Conservation (phyloP, 2,888 invertebrate genomes). For the Acanthosepion esculentum region DNA sequence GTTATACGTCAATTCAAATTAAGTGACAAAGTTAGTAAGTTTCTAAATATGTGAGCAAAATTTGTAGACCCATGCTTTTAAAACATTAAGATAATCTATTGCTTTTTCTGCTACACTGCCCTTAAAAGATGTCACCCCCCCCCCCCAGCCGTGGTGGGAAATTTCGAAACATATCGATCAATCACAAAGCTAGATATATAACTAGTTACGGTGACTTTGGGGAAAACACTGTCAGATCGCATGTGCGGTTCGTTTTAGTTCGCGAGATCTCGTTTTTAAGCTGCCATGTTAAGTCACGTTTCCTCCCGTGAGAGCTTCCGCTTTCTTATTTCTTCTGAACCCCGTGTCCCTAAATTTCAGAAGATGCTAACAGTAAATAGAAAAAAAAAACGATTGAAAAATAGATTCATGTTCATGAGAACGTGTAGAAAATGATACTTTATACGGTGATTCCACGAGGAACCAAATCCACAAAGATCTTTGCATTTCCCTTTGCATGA, state of each 20-base stretch:
- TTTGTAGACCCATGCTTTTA: neutral
- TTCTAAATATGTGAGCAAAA: neutral
- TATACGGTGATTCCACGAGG: too few relatives aligned
- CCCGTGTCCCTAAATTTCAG: neutral
- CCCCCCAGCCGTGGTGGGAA: neutral
- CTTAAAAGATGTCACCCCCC: neutral
- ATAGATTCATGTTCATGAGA: too few relatives aligned
- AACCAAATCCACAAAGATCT: neutral
- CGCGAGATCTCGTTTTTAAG: neutral
- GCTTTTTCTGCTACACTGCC: neutral
- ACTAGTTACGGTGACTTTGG: neutral
- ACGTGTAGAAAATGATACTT: too few relatives aligned
- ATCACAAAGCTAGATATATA: neutral
- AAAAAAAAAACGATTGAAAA: too few relatives aligned
- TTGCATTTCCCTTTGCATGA: neutral
- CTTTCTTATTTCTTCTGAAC: neutral
- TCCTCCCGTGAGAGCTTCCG: neutral
- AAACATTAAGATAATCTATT: neutral
- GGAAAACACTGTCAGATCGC: neutral
- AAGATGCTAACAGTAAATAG: neutral
- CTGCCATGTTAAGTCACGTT: neutral
- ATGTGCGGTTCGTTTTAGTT: neutral
- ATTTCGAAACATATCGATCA: neutral
- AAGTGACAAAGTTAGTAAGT: neutral
- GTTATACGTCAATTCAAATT: neutral